Evolutionary conservation across 1,140 invertebrate genomes (phyloP), one percentile per base, ranked within the genome.

Genomic region (Gerris buenoi): DNA sequence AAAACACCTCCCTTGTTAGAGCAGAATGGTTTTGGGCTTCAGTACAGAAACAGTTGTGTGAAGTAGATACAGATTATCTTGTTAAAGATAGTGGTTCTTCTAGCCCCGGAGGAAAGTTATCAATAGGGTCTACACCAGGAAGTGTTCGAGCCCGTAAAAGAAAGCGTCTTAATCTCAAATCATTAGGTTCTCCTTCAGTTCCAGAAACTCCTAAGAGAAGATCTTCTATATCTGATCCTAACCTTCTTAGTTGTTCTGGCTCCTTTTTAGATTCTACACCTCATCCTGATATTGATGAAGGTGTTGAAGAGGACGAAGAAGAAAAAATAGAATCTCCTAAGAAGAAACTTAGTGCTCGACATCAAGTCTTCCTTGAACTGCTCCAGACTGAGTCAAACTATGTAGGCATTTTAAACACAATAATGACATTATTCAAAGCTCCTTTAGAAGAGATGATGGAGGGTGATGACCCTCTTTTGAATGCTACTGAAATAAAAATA

Each of bases 11-110:
- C 22, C 81, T 93, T 60, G 87, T 94, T 46, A 93, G 90, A 77
- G 88, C 88, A 23, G 91, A 97, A 79, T 98, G 95, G 95, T 98
- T 98, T 79, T 97, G 95, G 94, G 89, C 86, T 0, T 93, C 93
- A 57, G 90, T 98, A 64, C 94, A 98, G 78, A 95, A 97, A 80
- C 90, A 94, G 72, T 89, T 88, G 70, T 91, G 92, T 76, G 90
- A 91, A 58, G 86, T 90, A 74, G 95, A 97, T 77, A 87, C 86
- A 72, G 86, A 93, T 68, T 95, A 94, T 79, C 79, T 90, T 22
- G 91, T 90, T 73, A 87, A 88, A 79, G 85, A 90, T 78, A 88
- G 90, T 80, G 85, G 82, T 80, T 66, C 33, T 61, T 64, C 2
- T 57, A 70, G 63, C 27, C 63, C 69, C 28, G 29, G 28, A 10